Evolutionary conservation across 2,113 vertebrate genomes (phyloP).

Genomic region (Protomyctophum bolini): DNA sequence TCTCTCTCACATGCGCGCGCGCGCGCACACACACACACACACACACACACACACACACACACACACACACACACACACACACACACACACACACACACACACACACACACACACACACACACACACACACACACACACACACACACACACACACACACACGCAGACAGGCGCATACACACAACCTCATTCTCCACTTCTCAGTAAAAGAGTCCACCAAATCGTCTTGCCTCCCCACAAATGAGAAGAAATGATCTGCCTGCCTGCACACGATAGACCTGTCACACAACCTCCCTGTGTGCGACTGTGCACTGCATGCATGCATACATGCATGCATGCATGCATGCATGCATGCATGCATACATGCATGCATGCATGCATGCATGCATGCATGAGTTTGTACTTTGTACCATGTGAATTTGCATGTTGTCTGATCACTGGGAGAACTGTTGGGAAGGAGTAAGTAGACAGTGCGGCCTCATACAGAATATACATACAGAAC

Average conservation of each 20-base stretch:
- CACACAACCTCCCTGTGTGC: neutral
- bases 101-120: neutral
- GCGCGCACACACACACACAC: neutral
- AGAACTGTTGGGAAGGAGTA: neutral
- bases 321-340: neutral
- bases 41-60: neutral
- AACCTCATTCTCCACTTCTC: no score
- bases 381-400: neutral
- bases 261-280: constrained; percentile 5
- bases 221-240: neutral
- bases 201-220: neutral
- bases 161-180: neutral
- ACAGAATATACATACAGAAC: neutral
- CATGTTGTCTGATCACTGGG: neutral
- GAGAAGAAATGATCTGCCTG: constrained; percentile 3
- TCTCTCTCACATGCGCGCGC: no score
- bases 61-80: neutral
- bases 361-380: neutral
- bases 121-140: constrained; percentile 6
- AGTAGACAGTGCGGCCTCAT: neutral
- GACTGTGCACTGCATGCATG: neutral
- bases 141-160: constrained; percentile 7
- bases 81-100: constrained; percentile 6
- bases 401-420: neutral
- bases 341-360: neutral